Base-by-base conservation (phyloP, 2,113 vertebrate genomes). In the Tursiops truncatus region DNA sequence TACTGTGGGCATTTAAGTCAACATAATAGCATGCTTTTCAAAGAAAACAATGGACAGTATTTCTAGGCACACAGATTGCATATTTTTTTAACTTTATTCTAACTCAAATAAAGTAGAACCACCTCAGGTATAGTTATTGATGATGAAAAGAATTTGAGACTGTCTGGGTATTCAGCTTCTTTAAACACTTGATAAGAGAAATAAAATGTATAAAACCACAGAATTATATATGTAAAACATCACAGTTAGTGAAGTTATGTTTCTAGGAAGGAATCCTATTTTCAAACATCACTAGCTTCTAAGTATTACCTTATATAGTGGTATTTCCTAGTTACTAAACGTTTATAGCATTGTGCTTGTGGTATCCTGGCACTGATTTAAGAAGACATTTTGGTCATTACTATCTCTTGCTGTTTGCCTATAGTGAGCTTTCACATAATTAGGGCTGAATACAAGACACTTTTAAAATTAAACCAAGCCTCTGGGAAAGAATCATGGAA, bases 391-490 rank as follows among this genome's bases (percentile, higher is more conserved):
- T 97, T 98, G 96, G 94, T 98, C 97, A 98, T 98, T 98, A 97
- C 95, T 96, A 91, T 98, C 97, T 97, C 98, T 98, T 98, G 91
- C 97, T 98, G 88, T 96, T 97, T 97, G 98, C 97, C 98, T 98
- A 97, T 97, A 98, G 98, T 68, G 13, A 98, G 91, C 83, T 89
- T 97, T 98, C 97, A 92, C 98, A 98, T 98, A 99, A 99, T 98
- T 99, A 98, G 98, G 98, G 97, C 98, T 98, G 94, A 98, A 98
- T 94, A 98, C 94, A 98, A 96, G 83, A 94, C 23, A 90, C 96
- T 98, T 98, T 98, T 98, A 98, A 99, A 99, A 98, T 98, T 99
- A 99, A 99, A 98, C 98, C 97, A 98, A 98, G 98, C 98, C 98
- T 98, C 97, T 98, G 98, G 98, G 98, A 98, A 98, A 98, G 98